phyloP scores from a whole-genome alignment of 2,888 invertebrate species.

The Xestia c-nigrum region DNA sequence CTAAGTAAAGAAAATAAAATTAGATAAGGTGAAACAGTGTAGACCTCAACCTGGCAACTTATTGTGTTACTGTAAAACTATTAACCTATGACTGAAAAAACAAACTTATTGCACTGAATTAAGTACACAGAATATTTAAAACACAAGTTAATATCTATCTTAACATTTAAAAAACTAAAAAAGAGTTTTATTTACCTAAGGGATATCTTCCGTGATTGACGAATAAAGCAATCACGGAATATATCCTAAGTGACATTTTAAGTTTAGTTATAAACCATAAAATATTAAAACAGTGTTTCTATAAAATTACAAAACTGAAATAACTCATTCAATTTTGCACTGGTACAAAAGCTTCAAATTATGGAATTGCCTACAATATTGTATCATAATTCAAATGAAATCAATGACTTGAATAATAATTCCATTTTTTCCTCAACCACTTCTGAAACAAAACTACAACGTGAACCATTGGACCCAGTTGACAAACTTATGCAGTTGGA shows the following conservation, averaged over 20 bases:
- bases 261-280: no score
- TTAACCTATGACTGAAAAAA: constrained; percentile 27
- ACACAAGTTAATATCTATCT: constrained; percentile 11
- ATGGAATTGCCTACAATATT: background rate
- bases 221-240: no score
- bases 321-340: constrained; percentile 15
- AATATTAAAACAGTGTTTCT: background rate
- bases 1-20: background rate
- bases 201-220: no score
- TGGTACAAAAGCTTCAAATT: background rate
- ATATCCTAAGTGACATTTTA: no score
- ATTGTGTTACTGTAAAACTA: background rate
- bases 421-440: constrained; percentile 13
- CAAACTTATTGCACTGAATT: constrained; percentile 46
- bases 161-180: constrained; percentile 8
- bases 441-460: constrained; percentile 29
- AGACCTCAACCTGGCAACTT: constrained; percentile 3
- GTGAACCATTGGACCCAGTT: constrained; percentile 65
- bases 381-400: background rate
- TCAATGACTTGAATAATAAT: background rate
- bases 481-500: constrained; percentile 58
- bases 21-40: background rate
- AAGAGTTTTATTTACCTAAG: background rate
- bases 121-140: constrained; percentile 40
- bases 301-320: constrained; percentile 14